Conservation (phyloP, 2,113 vertebrate genomes). For the Strix uralensis region DNA sequence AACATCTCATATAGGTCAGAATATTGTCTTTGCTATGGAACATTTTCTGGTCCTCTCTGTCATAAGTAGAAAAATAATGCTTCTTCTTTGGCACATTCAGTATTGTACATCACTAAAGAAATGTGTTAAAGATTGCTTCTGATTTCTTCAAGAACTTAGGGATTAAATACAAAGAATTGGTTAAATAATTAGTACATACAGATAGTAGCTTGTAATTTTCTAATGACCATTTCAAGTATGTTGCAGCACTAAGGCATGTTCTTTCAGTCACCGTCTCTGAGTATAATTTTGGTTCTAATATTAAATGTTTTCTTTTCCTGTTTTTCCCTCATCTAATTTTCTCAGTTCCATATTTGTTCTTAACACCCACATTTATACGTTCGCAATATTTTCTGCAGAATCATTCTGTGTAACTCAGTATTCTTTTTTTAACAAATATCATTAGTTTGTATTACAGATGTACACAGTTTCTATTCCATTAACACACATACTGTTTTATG, state of each 20-base stretch:
- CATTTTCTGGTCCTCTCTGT: background rate
- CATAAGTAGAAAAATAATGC: background rate
- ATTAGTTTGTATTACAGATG: background rate
- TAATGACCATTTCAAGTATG: background rate
- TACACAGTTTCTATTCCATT: background rate
- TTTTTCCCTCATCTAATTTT: background rate
- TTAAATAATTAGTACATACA: background rate
- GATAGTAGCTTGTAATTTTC: background rate
- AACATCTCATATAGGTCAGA: background rate
- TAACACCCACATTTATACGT: background rate
- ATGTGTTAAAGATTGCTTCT: background rate
- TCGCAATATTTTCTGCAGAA: background rate
- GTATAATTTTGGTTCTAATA: background rate
- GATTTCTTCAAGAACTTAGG: background rate
- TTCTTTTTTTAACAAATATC: background rate
- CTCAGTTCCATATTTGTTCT: background rate
- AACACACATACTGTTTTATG: background rate
- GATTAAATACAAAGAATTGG: background rate
- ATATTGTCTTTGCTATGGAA: background rate
- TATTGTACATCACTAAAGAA: background rate
- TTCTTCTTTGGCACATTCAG: background rate
- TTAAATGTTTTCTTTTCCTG: background rate
- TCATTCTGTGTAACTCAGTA: background rate
- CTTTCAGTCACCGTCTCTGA: accelerated
- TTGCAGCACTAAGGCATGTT: background rate